Percentiles rank a stretch among this genome's conserved stretches.
These are phyloP conservation scores for Eupleurogrammus muticus DNA, from an alignment of 2,797 vertebrate genomes.

Conservation along the genomic window DNA sequence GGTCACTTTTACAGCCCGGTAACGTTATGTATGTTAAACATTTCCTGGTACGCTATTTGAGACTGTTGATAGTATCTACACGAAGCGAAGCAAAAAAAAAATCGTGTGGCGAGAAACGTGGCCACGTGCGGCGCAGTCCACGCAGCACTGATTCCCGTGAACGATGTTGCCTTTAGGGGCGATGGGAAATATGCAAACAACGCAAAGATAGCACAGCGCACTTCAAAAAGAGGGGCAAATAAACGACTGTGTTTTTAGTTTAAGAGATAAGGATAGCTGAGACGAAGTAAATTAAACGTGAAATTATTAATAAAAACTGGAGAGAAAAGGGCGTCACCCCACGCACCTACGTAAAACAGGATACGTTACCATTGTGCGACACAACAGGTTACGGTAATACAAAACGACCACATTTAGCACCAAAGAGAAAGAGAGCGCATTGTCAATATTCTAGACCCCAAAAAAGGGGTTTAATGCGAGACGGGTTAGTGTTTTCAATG, in stretches of 20 bases:
- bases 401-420: no score
- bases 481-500: not conserved
- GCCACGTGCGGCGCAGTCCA: slow-evolving; percentile 6
- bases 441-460: no score
- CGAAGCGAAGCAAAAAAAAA: slow-evolving; percentile 19
- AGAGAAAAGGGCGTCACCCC: no score
- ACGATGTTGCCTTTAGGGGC: not conserved
- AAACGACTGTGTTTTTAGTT: not conserved
- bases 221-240: fast-evolving
- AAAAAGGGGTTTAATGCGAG: not conserved
- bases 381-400: no score
- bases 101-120: not conserved
- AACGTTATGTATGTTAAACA: not conserved
- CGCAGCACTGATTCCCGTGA: slow-evolving; percentile 47
- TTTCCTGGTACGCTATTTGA: not conserved
- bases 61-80: not conserved
- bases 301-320: no score
- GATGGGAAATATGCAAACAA: not conserved
- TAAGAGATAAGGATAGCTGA: fast-evolving
- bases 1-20: not conserved
- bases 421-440: no score
- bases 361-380: no score
- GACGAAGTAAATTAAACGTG: not conserved
- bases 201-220: fast-evolving
- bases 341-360: no score